A percentile compares a stretch with the other conserved stretches of the same genome.
These are phyloP conservation scores for Macrotus californicus DNA, from an alignment of 2,113 vertebrate genomes.

Conservation along the genomic window DNA sequence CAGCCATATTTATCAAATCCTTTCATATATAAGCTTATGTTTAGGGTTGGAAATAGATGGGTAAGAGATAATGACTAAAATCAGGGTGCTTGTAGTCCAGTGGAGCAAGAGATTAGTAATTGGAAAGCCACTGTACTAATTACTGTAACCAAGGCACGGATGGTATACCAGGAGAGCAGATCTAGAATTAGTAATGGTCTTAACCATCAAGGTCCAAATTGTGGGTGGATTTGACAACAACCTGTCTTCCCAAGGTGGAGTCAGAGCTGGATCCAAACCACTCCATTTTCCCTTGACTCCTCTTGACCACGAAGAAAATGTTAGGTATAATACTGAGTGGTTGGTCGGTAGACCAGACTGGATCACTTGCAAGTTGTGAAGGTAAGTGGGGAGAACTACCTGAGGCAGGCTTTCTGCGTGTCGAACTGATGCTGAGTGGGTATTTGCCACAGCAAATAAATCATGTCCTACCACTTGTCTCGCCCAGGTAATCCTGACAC, in stretches of 20 bases:
- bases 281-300: neutral
- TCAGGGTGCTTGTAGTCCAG: neutral
- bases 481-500: neutral
- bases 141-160: fast-evolving
- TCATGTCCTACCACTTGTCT: neutral
- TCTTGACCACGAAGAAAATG: neutral
- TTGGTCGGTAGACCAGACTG: neutral
- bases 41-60: neutral
- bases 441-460: neutral
- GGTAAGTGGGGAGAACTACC: neutral
- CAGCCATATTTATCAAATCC: neutral
- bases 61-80: neutral
- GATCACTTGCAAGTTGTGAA: neutral
- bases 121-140: neutral
- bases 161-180: neutral
- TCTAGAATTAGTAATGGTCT: neutral
- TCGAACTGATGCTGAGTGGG: neutral
- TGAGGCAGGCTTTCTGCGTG: neutral
- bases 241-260: neutral
- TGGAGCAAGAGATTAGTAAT: neutral
- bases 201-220: neutral
- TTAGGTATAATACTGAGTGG: neutral
- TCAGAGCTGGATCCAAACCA: neutral
- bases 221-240: neutral
- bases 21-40: neutral